Evolutionary conservation across 2,113 vertebrate species (phyloP).

Genomic region (Brachypodius melanocephalos): DNA sequence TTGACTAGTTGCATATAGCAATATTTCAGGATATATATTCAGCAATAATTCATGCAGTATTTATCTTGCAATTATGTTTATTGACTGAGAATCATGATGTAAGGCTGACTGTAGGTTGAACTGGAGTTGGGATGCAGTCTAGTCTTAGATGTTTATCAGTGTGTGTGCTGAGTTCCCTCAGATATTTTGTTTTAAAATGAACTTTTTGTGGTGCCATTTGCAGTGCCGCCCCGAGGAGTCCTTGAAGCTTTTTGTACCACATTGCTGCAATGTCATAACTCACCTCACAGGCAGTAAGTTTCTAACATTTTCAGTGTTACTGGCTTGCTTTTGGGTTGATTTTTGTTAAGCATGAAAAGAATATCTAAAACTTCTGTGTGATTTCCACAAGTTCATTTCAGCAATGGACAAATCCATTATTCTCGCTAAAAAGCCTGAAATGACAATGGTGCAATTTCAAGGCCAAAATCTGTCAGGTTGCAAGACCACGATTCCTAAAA

Average conservation of each 20-base stretch:
- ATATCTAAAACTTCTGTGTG: not conserved
- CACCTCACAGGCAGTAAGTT: constrained; percentile 95
- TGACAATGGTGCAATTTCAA: not conserved
- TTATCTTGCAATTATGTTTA: not conserved
- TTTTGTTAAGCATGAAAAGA: not conserved
- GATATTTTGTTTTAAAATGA: not conserved
- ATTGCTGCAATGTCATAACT: constrained; percentile 90
- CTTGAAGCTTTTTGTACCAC: constrained; percentile 92
- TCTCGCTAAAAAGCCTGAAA: not conserved
- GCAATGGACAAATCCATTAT: not conserved
- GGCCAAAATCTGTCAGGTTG: not conserved
- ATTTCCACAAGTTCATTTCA: not conserved
- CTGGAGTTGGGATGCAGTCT: not conserved
- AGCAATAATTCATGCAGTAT: not conserved
- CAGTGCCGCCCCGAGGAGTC: constrained; percentile 94
- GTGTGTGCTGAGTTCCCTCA: not conserved
- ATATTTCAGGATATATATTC: not conserved
- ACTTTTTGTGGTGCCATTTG: constrained; percentile 52
- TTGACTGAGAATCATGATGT: not conserved
- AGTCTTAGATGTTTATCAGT: not conserved
- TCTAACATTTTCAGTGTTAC: not conserved
- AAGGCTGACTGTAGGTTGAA: not conserved
- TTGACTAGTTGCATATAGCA: not conserved
- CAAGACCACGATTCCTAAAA: not conserved
- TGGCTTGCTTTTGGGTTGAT: not conserved